Evolutionary conservation across 2,113 vertebrate species (phyloP), one percentile per base, ranked within the genome.

Genomic region (Callithrix jacchus): DNA sequence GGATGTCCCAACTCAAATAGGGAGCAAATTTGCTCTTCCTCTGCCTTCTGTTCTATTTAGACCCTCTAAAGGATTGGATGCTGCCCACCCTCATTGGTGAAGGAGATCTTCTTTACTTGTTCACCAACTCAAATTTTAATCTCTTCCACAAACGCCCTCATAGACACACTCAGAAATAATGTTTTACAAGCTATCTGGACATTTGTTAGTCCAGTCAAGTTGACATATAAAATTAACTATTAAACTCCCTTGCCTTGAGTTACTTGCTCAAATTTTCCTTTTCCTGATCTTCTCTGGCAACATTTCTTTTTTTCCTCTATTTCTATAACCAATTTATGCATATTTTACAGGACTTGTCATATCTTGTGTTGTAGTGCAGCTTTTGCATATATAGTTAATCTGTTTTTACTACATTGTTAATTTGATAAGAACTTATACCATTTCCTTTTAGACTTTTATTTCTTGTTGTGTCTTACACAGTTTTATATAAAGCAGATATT

Each of bases 401-500:
- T 76, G 11, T 6, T 90, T 90, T 35, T 85, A 64, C n/a, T 52
- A 35, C 4, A 6, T 47, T 70, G n/a, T 89, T 61, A 77, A 14
- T 85, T 90, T 56, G 88, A 27, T 66, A 52, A 77, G 30, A 85
- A 40, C 5, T n/a, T 83, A 61, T 27, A 30, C 8, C 17, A 58
- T 82, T 88, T 91, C 25, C 58, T 92, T 84, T 96, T 64, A 45
- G 73, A 68, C 21, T 73, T 95, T 42, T 80, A 74, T 88, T 81
- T 76, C 37, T 82, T 25, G 45, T 87, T 45, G 18, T 94, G 5
- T 45, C 49, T 86, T 81, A 6, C 20, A 35, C 47, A 82, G 27
- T 68, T 32, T 71, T 71, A 64, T 42, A 49, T 56, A 4, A 91
- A 89, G 4, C 13, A 61, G 37, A 3, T 74, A 45, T 68, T 86